These are phyloP conservation scores for Cygnus atratus DNA, from an alignment of 2,113 vertebrate species.

Conservation along the genomic window DNA sequence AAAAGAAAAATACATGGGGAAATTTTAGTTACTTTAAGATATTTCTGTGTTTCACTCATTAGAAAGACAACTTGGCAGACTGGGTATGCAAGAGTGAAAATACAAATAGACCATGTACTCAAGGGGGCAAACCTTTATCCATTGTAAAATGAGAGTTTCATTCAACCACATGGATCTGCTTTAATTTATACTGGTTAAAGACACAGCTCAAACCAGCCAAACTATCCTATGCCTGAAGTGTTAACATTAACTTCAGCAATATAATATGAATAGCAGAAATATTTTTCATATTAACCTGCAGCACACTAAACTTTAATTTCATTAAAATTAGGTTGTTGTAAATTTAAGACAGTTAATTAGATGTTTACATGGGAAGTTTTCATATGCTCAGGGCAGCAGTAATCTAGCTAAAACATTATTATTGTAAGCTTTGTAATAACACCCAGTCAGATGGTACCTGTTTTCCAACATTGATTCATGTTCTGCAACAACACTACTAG, in stretches of 20 bases:
- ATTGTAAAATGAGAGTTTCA: not conserved
- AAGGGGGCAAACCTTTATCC: not conserved
- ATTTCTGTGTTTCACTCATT: not conserved
- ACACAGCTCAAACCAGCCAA: not conserved
- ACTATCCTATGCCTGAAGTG: not conserved
- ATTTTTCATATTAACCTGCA: slow-evolving; percentile 1
- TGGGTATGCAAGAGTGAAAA: not conserved
- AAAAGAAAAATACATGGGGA: not conserved
- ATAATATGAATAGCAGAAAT: not conserved
- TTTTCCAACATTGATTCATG: not conserved
- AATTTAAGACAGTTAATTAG: slow-evolving; percentile 48
- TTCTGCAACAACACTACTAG: not conserved
- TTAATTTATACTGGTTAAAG: not conserved
- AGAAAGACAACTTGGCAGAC: not conserved
- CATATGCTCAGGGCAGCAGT: not conserved
- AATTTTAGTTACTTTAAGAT: not conserved
- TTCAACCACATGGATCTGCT: not conserved
- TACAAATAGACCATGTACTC: not conserved
- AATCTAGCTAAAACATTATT: slow-evolving; percentile 6
- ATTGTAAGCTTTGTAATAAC: not conserved
- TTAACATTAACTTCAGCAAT: not conserved
- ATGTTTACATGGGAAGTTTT: slow-evolving; percentile 53
- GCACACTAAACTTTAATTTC: slow-evolving; percentile 12
- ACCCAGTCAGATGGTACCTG: slow-evolving; percentile 11
- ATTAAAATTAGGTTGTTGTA: slow-evolving; percentile 7